Evolutionary conservation across 1,140 invertebrate genomes (phyloP).

Genomic region (Zeugodacus cucurbitae): DNA sequence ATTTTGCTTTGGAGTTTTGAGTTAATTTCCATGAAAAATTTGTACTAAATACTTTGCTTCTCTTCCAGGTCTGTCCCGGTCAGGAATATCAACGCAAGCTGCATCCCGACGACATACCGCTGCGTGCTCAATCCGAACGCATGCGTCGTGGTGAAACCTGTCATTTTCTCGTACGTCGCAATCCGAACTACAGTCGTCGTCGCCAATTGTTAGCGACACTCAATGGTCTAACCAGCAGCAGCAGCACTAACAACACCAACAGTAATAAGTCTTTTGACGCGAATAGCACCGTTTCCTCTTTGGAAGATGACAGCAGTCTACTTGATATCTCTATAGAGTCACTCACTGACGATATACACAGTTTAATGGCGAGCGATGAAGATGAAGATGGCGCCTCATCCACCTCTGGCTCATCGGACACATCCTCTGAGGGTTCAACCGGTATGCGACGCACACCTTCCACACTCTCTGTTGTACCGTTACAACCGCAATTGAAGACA

Average conservation of each 20-base stretch:
- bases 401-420: constrained; percentile 54
- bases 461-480: constrained; percentile 28
- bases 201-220: constrained; percentile 58
- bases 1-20: neutral
- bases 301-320: constrained; percentile 54
- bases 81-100: constrained; percentile 87
- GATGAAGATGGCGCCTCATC: constrained; percentile 53
- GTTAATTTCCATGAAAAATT: neutral
- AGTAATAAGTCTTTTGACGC: constrained; percentile 43
- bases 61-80: constrained; percentile 70
- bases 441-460: constrained; percentile 48
- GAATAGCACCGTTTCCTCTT: constrained; percentile 38
- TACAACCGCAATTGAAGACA: neutral
- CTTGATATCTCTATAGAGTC: constrained; percentile 60
- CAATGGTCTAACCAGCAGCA: constrained; percentile 55
- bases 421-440: constrained; percentile 55
- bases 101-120: constrained; percentile 84
- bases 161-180: constrained; percentile 81
- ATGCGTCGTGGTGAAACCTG: constrained; percentile 71
- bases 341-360: constrained; percentile 57
- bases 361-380: constrained; percentile 52
- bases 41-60: constrained; percentile 5
- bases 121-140: constrained; percentile 86
- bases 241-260: neutral
- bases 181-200: constrained; percentile 74